A percentile compares a stretch with the other conserved stretches of the same genome.
Evolutionary conservation across 1,140 invertebrate genomes (phyloP).

Genomic region (Drosophila parabipectinata): DNA sequence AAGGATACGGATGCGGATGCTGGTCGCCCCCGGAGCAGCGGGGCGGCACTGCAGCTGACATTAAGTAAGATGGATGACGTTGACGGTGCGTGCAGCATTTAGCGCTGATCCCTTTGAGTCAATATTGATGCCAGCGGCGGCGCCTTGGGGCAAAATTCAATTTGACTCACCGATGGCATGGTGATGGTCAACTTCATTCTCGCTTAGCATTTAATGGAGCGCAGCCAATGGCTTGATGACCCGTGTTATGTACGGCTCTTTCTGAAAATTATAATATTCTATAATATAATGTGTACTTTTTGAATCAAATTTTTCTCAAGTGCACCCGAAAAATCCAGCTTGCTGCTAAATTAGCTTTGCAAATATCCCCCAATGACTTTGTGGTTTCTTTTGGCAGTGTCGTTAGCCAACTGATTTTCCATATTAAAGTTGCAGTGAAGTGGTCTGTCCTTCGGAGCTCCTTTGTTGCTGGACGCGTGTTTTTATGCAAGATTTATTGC

Average conservation of each 20-base stretch:
- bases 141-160: slow-evolving; percentile 60
- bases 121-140: slow-evolving; percentile 61
- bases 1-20: slow-evolving; percentile 7
- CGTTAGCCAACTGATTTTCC: slow-evolving; percentile 74
- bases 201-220: slow-evolving; percentile 65
- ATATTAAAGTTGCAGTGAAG: slow-evolving; percentile 77
- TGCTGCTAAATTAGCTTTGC: slow-evolving; percentile 76
- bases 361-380: slow-evolving; percentile 56
- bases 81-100: slow-evolving; percentile 77
- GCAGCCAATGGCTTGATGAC: slow-evolving; percentile 65
- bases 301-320: background rate
- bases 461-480: slow-evolving; percentile 52
- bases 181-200: slow-evolving; percentile 69
- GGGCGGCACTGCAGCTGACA: slow-evolving; percentile 66
- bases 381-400: slow-evolving; percentile 24
- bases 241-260: slow-evolving; percentile 1
- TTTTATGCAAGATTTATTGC: slow-evolving; percentile 81
- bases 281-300: background rate
- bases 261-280: background rate
- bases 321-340: slow-evolving; percentile 40
- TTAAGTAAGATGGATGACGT: slow-evolving; percentile 80
- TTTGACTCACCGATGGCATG: slow-evolving; percentile 52
- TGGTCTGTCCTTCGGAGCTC: slow-evolving; percentile 24
- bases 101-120: slow-evolving; percentile 75
- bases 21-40: slow-evolving; percentile 21